Conservation (phyloP, 2,888 invertebrate genomes). For the Drosophila greeni region DNA sequence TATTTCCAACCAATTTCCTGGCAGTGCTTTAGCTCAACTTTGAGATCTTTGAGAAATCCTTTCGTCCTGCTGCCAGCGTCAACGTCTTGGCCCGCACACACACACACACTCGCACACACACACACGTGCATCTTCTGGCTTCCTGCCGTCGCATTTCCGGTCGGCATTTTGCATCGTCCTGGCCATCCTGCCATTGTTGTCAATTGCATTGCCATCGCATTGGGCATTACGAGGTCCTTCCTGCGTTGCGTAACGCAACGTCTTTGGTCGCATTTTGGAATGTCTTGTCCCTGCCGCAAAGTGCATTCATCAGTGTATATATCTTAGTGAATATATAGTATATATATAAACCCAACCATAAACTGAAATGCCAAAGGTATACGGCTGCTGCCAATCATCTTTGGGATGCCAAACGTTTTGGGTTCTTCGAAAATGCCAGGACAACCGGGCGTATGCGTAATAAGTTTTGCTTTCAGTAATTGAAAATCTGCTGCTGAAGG, state of each 20-base stretch:
- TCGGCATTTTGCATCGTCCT: conserved; percentile 56
- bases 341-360: conserved; percentile 3
- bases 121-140: conserved; percentile 1
- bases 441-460: conserved; percentile 16
- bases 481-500: not conserved
- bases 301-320: conserved; percentile 17
- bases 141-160: conserved; percentile 62
- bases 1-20: not conserved
- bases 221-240: conserved; percentile 35
- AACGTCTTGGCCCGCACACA: conserved; percentile 12
- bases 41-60: conserved; percentile 52
- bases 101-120: not conserved
- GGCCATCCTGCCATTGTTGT: conserved; percentile 51
- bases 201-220: conserved; percentile 65
- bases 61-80: conserved; percentile 39
- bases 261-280: conserved; percentile 38
- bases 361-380: conserved; percentile 9
- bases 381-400: conserved; percentile 7
- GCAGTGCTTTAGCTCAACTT: conserved; percentile 53
- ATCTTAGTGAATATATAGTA: not conserved
- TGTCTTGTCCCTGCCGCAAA: conserved; percentile 19
- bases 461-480: conserved; percentile 4
- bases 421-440: not conserved
- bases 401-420: conserved; percentile 4
- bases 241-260: conserved; percentile 46